A percentile compares a stretch with the other conserved stretches of the same genome.
Conservation (phyloP, 2,888 invertebrate species). For the Pegoplata infirma region DNA sequence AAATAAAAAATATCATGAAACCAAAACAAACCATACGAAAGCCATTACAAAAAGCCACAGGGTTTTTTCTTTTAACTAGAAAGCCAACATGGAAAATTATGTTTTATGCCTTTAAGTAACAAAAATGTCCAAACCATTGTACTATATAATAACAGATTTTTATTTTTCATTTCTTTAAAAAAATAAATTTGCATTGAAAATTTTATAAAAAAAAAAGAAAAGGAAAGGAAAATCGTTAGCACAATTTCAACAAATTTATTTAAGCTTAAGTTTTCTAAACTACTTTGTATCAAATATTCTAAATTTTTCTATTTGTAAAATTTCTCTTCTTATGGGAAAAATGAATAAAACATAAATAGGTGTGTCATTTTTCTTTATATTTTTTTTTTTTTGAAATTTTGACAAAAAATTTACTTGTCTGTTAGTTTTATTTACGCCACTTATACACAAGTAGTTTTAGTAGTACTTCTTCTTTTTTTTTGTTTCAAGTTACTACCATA, state of each 20-base stretch:
- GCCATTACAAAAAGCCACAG: conserved; percentile 56
- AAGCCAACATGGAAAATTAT: conserved; percentile 49
- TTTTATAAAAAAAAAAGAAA: not conserved
- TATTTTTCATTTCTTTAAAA: not conserved
- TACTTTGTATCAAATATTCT: not conserved
- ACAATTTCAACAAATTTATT: not conserved
- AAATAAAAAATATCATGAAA: conserved; percentile 25
- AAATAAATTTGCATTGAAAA: not conserved
- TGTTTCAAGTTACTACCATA: too few relatives aligned
- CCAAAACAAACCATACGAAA: conserved; percentile 50
- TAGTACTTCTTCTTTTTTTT: not conserved
- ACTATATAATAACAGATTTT: conserved; percentile 28
- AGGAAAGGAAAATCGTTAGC: not conserved
- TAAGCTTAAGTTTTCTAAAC: not conserved
- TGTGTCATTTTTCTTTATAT: conserved; percentile 33
- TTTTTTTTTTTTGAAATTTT: not conserved
- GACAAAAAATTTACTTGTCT: conserved; percentile 11
- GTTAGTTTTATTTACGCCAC: conserved; percentile 26
- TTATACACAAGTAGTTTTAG: conserved; percentile 10
- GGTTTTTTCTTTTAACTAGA: conserved; percentile 46
- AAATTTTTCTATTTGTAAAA: not conserved
- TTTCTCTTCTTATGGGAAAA: conserved; percentile 5
- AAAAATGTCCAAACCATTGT: conserved; percentile 50
- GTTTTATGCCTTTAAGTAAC: conserved; percentile 46
- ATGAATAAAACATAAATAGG: conserved; percentile 50